Evolutionary conservation across 2,113 vertebrate genomes (phyloP).

Genomic region (Laticauda colubrina): DNA sequence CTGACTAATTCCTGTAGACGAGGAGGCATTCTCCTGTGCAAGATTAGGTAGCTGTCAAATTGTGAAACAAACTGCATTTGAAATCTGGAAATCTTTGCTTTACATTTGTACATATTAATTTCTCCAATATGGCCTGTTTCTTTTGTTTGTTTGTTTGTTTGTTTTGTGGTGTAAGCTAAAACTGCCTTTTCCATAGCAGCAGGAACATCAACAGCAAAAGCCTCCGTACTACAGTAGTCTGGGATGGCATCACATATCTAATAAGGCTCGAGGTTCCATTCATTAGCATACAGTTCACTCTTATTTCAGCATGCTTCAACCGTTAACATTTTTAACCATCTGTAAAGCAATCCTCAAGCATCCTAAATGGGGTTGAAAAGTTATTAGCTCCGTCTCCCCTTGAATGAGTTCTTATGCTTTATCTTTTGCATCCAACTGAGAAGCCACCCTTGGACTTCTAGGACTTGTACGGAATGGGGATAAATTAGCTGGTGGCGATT

Average conservation of each 20-base stretch:
- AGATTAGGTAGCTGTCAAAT: neutral
- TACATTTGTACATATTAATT: neutral
- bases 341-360: conserved; percentile 21
- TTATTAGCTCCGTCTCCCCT: conserved; percentile 45
- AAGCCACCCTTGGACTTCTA: conserved; percentile 47
- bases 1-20: neutral
- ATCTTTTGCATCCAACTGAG: conserved; percentile 46
- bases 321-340: conserved; percentile 19
- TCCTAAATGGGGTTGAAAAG: conserved; percentile 47
- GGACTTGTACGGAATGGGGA: conserved; percentile 46
- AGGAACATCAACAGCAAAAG: neutral
- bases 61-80: neutral
- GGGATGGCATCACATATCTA: neutral
- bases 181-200: neutral
- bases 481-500: conserved; percentile 25
- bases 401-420: conserved; percentile 41
- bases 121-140: too few species aligned
- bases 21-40: neutral
- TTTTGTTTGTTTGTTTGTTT: neutral
- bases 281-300: neutral
- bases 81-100: conserved; percentile 3
- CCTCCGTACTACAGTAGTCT: neutral
- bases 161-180: neutral
- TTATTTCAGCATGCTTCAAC: conserved; percentile 12
- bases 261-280: neutral